Base-by-base conservation (phyloP, 1,140 invertebrate species). In the Ceratosolen fusciceps region DNA sequence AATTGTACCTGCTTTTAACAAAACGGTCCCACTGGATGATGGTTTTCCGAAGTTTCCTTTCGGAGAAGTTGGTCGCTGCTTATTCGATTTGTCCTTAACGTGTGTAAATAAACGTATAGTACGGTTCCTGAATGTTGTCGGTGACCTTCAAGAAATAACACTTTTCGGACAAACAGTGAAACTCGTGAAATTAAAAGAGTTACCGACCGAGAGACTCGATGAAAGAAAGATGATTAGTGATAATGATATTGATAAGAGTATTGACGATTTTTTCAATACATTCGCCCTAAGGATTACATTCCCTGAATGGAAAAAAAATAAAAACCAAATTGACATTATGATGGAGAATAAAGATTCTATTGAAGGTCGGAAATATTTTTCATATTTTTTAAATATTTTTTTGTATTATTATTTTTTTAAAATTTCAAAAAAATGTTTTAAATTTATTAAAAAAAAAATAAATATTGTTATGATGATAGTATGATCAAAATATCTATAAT, bases 201-300 rank as follows among this genome's bases (percentile, higher is more conserved):
- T 56, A 31, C 47, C 54, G 3, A 74, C 21, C 4, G 72, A 75
- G 10, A 80, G 73, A 10, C 74, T 49, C 0, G 70, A 80, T 31
- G 83, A 86, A 26, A 68, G 83, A 14, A 74, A 75, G 19, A 81
- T 82, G 37, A 82, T 76, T 81, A 86, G 70, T 80, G 73, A 74
- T 1, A 86, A 88, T 2, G 85, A 86, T 76, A 92, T 93, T 16
- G 91, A 92, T 56, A 85, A 85, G 29, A 90, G 88, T 73, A 86
- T 93, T 7, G 88, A 92, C 24, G 84, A 90, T 21, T 93, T 93
- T 75, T 93, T 93, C 70, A 89, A 92, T 73, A 90, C 86, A n/a
- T 92, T 92, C 56, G 85, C 90, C 0, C 82, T 93, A 39, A 88
- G 90, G 68, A 87, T 90, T 8, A 88, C 84, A 0, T 26, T 90